A percentile compares a stretch with the other conserved stretches of the same genome.
phyloP scores from a whole-genome alignment of 2,888 invertebrate genomes.

The Junonia oenone region DNA sequence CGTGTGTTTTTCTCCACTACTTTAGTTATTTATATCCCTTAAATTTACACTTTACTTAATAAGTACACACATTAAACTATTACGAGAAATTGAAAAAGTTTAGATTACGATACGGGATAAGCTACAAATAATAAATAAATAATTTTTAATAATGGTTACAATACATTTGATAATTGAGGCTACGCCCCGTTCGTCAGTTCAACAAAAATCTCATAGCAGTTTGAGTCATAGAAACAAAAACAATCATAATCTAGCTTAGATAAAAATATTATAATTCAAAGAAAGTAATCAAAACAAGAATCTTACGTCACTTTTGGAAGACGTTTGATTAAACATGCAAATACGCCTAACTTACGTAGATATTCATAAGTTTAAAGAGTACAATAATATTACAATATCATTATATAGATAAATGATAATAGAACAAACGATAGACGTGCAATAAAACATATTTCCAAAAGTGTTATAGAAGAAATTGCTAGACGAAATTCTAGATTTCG shows the following conservation, averaged over 20 bases:
- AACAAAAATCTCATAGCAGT: background rate
- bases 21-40: constrained; percentile 35
- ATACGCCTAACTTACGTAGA: constrained; percentile 65
- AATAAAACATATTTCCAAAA: constrained; percentile 56
- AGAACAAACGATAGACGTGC: constrained; percentile 45
- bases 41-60: constrained; percentile 37
- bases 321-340: constrained; percentile 75
- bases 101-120: constrained; percentile 8
- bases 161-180: background rate
- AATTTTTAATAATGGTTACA: constrained; percentile 6
- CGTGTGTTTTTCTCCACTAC: constrained; percentile 64
- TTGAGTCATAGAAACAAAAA: background rate
- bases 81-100: constrained; percentile 7
- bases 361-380: constrained; percentile 47
- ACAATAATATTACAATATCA: constrained; percentile 39
- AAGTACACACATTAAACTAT: constrained; percentile 25
- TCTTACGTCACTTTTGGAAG: constrained; percentile 77
- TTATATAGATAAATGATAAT: constrained; percentile 32
- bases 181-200: background rate
- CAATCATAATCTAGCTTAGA: background rate
- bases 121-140: constrained; percentile 20
- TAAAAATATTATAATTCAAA: background rate
- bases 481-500: constrained; percentile 70
- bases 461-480: constrained; percentile 62
- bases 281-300: constrained; percentile 25